Evolutionary conservation across 2,113 vertebrate species (phyloP).

Genomic region (Labeo catla): DNA sequence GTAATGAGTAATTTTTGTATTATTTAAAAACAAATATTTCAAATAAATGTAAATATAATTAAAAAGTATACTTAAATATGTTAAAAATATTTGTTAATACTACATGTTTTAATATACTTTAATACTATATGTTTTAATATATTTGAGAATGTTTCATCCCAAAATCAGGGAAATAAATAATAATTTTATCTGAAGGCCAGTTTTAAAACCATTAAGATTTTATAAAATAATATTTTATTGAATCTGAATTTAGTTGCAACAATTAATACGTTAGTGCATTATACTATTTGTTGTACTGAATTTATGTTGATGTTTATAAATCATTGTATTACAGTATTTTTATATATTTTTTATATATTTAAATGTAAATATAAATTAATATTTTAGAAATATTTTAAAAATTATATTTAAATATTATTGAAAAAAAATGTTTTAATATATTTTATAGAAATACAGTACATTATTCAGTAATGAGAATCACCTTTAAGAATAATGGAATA

Average conservation of each 20-base stretch:
- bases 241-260: neutral
- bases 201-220: neutral
- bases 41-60: neutral
- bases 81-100: too few species aligned
- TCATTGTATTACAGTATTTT: neutral
- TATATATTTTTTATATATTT: neutral
- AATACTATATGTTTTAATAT: too few species aligned
- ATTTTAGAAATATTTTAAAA: neutral
- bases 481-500: neutral
- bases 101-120: too few species aligned
- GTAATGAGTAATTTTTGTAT: neutral
- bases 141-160: too few species aligned
- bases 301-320: neutral
- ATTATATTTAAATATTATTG: neutral
- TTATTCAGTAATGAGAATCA: neutral
- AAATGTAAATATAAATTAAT: neutral
- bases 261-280: neutral
- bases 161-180: neutral
- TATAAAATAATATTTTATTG: neutral
- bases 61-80: neutral
- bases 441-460: neutral
- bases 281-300: neutral
- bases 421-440: neutral
- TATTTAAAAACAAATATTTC: neutral
- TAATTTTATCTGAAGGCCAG: neutral